Evolutionary conservation across 2,797 vertebrate genomes (phyloP).

Genomic region (Lophotriccus pileatus): DNA sequence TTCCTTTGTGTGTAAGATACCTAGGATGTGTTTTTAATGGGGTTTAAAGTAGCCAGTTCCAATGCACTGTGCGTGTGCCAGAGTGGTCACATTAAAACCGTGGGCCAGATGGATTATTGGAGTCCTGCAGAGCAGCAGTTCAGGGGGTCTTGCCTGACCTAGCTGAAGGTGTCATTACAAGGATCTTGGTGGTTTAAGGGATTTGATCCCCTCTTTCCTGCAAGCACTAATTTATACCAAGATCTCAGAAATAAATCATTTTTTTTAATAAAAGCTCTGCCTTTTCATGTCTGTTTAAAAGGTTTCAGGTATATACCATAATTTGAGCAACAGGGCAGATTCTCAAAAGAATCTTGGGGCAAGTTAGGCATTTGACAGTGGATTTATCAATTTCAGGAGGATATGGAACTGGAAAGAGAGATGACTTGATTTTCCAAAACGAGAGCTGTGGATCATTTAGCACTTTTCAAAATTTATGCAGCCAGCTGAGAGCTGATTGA

Average conservation of each 20-base stretch:
- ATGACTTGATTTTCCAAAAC: background rate
- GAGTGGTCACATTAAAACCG: background rate
- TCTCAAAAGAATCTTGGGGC: background rate
- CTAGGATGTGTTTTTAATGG: background rate
- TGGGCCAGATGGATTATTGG: background rate
- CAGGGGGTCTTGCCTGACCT: background rate
- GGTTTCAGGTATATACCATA: background rate
- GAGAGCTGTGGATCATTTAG: background rate
- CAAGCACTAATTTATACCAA: background rate
- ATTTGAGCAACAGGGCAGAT: background rate
- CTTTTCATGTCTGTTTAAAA: background rate
- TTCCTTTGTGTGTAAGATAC: background rate
- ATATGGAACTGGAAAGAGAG: background rate
- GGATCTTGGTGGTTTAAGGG: background rate
- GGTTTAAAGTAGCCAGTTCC: background rate
- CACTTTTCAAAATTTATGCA: background rate
- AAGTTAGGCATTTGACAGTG: background rate
- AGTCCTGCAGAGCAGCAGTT: background rate
- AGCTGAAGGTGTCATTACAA: background rate
- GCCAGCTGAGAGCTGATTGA: background rate
- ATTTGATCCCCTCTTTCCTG: background rate
- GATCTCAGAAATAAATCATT: background rate
- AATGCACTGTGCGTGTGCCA: background rate
- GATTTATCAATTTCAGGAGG: background rate
- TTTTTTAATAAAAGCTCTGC: background rate